Percentiles rank a stretch among this genome's conserved stretches.
phyloP scores from a whole-genome alignment of 2,888 invertebrate genomes.

The Eupithecia insigniata region DNA sequence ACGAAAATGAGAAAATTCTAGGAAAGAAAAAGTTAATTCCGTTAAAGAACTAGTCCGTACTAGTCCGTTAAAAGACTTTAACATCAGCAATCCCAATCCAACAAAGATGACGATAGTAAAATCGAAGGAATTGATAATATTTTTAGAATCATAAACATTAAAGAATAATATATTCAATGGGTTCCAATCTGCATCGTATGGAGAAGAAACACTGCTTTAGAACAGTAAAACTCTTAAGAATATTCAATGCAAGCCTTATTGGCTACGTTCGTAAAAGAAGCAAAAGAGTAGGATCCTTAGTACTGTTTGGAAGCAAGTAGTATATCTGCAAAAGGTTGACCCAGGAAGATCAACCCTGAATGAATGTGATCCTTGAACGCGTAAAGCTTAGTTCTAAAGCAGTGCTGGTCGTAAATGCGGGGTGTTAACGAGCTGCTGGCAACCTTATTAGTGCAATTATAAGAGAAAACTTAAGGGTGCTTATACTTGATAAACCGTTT shows the following conservation, averaged over 20 bases:
- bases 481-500: neutral
- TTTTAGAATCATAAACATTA: too few species aligned
- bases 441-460: constrained; percentile 16
- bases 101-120: neutral
- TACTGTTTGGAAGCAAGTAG: neutral
- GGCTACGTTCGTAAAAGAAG: neutral
- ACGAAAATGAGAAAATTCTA: neutral
- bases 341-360: constrained; percentile 31
- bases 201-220: neutral
- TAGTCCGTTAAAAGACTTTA: neutral
- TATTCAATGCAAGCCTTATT: neutral
- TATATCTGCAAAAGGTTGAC: constrained; percentile 37
- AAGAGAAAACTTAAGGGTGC: neutral
- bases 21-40: too few species aligned
- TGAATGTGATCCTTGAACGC: constrained; percentile 27
- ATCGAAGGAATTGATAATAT: neutral
- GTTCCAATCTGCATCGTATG: neutral
- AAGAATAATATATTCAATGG: too few species aligned
- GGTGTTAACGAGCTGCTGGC: constrained; percentile 27
- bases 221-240: neutral
- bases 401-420: constrained; percentile 24
- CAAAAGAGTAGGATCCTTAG: neutral
- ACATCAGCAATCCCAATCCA: neutral
- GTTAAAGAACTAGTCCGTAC: too few species aligned
- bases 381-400: constrained; percentile 26